Conservation (phyloP, 1,140 invertebrate species). For the Ditylenchus dipsaci region DNA sequence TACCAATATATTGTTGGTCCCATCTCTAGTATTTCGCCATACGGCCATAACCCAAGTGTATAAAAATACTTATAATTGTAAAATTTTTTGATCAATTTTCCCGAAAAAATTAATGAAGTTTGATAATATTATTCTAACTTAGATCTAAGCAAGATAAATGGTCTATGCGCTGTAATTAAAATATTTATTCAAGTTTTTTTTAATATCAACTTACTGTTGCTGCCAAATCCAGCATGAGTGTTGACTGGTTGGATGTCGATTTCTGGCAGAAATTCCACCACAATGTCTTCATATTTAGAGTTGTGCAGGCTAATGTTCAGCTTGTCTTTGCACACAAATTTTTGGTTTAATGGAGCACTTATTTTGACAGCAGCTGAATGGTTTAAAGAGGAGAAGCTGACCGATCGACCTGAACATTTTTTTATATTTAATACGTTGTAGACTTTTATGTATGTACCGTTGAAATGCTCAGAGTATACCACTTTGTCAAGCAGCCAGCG, state of each 20-base stretch:
- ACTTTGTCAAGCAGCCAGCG: slow-evolving; percentile 26
- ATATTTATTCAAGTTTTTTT: no score
- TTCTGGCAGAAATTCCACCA: slow-evolving; percentile 34
- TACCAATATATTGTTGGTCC: no score
- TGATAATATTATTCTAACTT: no score
- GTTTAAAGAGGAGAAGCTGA: slow-evolving; percentile 22
- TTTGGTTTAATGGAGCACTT: slow-evolving; percentile 25
- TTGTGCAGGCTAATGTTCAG: slow-evolving; percentile 28
- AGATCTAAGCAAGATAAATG: no score
- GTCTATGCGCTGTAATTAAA: no score
- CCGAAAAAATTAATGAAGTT: no score
- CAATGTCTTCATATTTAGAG: slow-evolving; percentile 23
- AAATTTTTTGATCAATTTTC: no score
- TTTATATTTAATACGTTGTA: no score
- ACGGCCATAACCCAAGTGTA: no score
- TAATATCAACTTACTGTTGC: slow-evolving; percentile 14
- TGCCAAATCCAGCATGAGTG: slow-evolving; percentile 27
- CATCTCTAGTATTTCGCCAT: no score
- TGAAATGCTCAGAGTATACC: slow-evolving; percentile 20
- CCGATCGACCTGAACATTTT: slow-evolving; percentile 16
- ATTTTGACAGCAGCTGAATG: neutral
- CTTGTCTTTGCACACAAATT: slow-evolving; percentile 34
- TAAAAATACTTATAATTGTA: no score
- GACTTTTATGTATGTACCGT: slow-evolving; percentile 13
- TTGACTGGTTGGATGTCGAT: slow-evolving; percentile 33